Percentiles rank a stretch among this genome's conserved stretches.
Conservation (phyloP, 2,888 invertebrate genomes). For the Hemistola chrysoprasaria region DNA sequence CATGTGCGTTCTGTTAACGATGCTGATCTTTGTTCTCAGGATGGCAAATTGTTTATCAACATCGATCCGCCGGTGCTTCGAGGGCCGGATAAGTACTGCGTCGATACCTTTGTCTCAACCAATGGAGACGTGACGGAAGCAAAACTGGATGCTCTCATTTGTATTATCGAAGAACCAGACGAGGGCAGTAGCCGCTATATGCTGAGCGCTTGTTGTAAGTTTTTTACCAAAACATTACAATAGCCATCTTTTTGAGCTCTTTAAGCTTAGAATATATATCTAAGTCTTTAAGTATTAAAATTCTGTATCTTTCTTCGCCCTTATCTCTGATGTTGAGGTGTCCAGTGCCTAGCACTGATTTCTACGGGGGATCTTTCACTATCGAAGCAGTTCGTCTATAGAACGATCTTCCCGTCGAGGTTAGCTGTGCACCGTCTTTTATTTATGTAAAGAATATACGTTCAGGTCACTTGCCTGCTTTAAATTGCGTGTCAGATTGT, state of each 20-base stretch:
- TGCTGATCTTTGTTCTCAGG: constrained; percentile 46
- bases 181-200: constrained; percentile 34
- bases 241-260: not conserved
- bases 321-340: no score
- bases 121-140: constrained; percentile 24
- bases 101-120: constrained; percentile 59
- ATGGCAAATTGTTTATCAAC: constrained; percentile 58
- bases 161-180: constrained; percentile 41
- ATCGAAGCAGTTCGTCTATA: no score
- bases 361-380: no score
- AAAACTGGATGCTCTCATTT: constrained; percentile 57
- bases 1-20: no score
- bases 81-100: constrained; percentile 60
- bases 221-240: not conserved
- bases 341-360: no score
- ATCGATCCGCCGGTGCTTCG: constrained; percentile 43
- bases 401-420: no score
- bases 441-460: no score
- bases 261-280: constrained; percentile 1
- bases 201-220: constrained; percentile 63
- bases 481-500: no score
- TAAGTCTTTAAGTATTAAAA: not conserved
- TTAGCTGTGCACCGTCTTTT: no score
- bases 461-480: no score
- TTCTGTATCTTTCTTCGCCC: no score